phyloP scores from a whole-genome alignment of 1,140 invertebrate genomes.

The Heliconius himera region DNA sequence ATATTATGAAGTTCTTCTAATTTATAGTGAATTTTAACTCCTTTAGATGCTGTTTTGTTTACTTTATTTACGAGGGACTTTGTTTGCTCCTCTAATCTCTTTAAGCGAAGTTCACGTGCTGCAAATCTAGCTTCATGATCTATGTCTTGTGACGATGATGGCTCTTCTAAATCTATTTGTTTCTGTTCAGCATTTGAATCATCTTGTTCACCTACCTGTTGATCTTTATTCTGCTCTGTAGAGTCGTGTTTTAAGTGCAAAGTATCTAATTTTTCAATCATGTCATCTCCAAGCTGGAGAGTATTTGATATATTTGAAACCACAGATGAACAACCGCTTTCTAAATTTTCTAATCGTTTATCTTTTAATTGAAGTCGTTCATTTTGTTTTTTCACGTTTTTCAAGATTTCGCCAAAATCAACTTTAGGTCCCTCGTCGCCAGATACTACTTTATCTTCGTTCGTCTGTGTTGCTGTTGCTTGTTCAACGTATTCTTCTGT shows the following conservation, averaged over 20 bases:
- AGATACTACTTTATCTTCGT: background rate
- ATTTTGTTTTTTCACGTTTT: constrained; percentile 37
- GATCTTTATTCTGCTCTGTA: background rate
- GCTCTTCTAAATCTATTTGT: constrained; percentile 43
- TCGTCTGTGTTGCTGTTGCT: constrained; percentile 41
- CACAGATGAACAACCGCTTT: constrained; percentile 31
- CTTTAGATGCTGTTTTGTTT: constrained; percentile 76
- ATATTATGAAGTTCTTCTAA: constrained; percentile 79
- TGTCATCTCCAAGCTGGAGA: constrained; percentile 19
- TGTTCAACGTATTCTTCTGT: background rate
- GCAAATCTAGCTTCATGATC: constrained; percentile 78
- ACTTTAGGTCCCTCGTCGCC: background rate
- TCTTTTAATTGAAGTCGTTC: constrained; percentile 38
- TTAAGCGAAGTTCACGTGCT: constrained; percentile 71
- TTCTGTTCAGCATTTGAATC: constrained; percentile 22
- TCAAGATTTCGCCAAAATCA: constrained; percentile 31
- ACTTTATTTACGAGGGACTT: constrained; percentile 79
- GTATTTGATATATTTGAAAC: constrained; percentile 32
- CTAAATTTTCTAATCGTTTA: constrained; percentile 35
- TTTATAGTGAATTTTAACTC: constrained; percentile 78
- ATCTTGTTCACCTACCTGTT: background rate
- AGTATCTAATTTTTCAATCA: constrained; percentile 33
- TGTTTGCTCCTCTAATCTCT: constrained; percentile 78
- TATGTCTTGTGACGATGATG: constrained; percentile 64
- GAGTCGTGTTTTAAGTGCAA: constrained; percentile 3